Percentiles rank a stretch among this genome's conserved stretches.
Conservation (phyloP, 2,888 invertebrate species). For the Eupithecia centaureata region DNA sequence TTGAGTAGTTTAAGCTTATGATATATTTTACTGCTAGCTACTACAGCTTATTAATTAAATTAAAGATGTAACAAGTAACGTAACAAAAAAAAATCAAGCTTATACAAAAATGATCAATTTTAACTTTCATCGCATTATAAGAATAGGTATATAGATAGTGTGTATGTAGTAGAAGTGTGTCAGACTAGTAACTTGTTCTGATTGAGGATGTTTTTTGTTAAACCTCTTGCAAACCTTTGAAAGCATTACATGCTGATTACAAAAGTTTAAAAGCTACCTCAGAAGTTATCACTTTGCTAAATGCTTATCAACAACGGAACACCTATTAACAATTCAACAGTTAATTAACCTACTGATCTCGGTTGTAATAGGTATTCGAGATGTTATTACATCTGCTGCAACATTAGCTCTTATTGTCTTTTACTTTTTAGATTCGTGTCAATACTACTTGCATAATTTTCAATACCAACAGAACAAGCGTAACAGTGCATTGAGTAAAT, state of each 20-base stretch:
- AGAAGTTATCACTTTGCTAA: background rate
- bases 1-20: background rate
- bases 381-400: constrained; percentile 30
- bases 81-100: background rate
- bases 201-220: background rate
- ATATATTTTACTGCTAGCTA: too few relatives aligned
- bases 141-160: background rate
- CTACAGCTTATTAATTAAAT: too few relatives aligned
- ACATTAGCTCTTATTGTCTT: constrained; percentile 48
- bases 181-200: background rate
- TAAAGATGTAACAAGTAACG: too few relatives aligned
- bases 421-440: constrained; percentile 54
- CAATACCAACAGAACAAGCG: constrained; percentile 57
- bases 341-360: constrained; percentile 19
- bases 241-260: background rate
- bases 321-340: background rate
- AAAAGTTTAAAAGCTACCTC: background rate
- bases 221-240: background rate
- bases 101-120: background rate
- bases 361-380: background rate
- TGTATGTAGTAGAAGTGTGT: background rate
- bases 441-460: constrained; percentile 60
- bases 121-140: background rate
- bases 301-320: background rate
- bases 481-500: constrained; percentile 64